These are phyloP conservation scores for Tiliqua scincoides DNA, from an alignment of 2,113 vertebrate genomes.

Conservation along the genomic window DNA sequence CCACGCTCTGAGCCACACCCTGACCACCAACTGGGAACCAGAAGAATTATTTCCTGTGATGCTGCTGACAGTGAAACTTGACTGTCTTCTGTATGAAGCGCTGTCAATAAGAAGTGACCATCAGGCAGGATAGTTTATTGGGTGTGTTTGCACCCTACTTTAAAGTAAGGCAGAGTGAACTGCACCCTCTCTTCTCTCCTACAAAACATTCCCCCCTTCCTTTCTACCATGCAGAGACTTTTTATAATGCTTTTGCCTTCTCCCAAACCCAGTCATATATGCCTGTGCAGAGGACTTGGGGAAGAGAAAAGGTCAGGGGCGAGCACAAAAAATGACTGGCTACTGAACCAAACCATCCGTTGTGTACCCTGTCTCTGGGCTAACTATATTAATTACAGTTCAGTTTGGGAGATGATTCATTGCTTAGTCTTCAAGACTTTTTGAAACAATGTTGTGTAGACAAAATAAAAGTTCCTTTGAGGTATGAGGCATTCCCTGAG, in stretches of 20 bases:
- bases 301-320: neutral
- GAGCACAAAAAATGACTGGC: neutral
- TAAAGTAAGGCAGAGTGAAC: no score
- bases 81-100: neutral
- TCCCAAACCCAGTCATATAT: no score
- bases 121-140: neutral
- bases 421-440: no score
- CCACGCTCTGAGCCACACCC: neutral
- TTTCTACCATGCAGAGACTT: no score
- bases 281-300: neutral
- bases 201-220: no score
- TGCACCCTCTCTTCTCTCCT: no score
- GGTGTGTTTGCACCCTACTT: neutral
- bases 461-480: no score
- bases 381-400: no score
- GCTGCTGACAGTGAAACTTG: neutral
- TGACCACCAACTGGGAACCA: neutral
- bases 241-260: no score
- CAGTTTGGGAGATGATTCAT: no score
- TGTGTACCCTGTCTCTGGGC: neutral
- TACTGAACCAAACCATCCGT: neutral
- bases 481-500: no score
- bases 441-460: no score
- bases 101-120: neutral
- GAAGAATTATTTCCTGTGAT: conserved; percentile 5